Base-by-base conservation (phyloP, 2,113 vertebrate species). In the Otus sunia region DNA sequence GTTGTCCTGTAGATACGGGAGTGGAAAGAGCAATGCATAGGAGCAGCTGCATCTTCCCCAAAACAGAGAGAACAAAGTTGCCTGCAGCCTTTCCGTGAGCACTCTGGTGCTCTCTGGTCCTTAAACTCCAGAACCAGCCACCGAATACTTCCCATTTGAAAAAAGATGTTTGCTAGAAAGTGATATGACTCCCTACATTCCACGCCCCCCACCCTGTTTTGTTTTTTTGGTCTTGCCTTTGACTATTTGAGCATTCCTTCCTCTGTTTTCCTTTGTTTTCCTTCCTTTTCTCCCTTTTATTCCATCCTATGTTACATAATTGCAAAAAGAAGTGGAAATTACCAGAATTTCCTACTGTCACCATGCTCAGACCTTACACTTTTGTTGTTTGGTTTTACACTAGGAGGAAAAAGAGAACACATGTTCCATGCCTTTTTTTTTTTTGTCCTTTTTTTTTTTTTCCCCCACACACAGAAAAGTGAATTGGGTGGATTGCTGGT, bases 121-220 rank as follows among this genome's bases (percentile, higher is more conserved):
- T 77, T 10, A 4, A 19, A 17, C 45, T 10, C 67, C 17, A 20
- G 20, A 27, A 39, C 22, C 56, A 50, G 62, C 30, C 58, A 12
- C 26, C 7, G 43, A n/a, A 14, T 6, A 11, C 7, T 16, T 60
- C 49, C 36, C 15, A 15, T 10, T 1, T 9, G 41, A 43, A 76
- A 55, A 17, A n/a, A 34, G 36, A 12, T 6, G 15, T 43, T 32
- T 55, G 59, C 45, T 41, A 50, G 29, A 10, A 34, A 32, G 43
- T 0, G 11, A 4, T 2, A 11, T 0, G 1, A 49, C 7, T 11
- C 20, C 29, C 20, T 45, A 45, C 16, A 7, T 45, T 17, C 43
- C 43, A 45, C 14, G 16, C 43, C 17, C 17, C 43, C 17, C 25
- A 5, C 22, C 30, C 3, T 45, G 1, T 1, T 5, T 3, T 12